These are phyloP conservation scores for Charaxes varanes DNA, from an alignment of 1,140 invertebrate genomes.

Conservation along the genomic window DNA sequence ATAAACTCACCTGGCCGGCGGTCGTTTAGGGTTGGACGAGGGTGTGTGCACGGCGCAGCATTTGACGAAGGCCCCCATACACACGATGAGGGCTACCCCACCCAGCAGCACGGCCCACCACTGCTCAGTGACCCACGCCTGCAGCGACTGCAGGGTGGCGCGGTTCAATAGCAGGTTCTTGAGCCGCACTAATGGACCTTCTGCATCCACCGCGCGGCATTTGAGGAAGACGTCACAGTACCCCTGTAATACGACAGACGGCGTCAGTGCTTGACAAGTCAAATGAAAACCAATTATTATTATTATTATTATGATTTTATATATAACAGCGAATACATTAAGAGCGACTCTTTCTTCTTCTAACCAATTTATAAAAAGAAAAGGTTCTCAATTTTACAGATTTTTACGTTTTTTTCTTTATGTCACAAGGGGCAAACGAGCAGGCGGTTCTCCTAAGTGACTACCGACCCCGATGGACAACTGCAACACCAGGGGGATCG, in stretches of 20 bases:
- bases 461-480: no score
- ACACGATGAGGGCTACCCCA: slow-evolving; percentile 91
- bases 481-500: no score
- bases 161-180: slow-evolving; percentile 97
- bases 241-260: slow-evolving; percentile 75
- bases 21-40: slow-evolving; percentile 95
- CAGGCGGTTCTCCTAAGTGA: no score
- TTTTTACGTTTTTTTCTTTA: no score
- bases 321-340: no score
- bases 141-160: slow-evolving; percentile 89
- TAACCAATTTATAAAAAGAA: no score
- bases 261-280: background rate
- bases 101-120: slow-evolving; percentile 98
- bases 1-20: slow-evolving; percentile 85
- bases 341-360: no score
- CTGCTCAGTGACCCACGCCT: slow-evolving; percentile 93
- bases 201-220: slow-evolving; percentile 97
- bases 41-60: slow-evolving; percentile 99
- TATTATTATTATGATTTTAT: no score
- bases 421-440: no score
- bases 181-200: slow-evolving; percentile 95
- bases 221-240: slow-evolving; percentile 99
- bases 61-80: slow-evolving; percentile 99
- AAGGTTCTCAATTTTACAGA: no score
- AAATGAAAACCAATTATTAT: no score